Conservation (phyloP, 2,888 invertebrate species). For the Cheilosia vernalis region DNA sequence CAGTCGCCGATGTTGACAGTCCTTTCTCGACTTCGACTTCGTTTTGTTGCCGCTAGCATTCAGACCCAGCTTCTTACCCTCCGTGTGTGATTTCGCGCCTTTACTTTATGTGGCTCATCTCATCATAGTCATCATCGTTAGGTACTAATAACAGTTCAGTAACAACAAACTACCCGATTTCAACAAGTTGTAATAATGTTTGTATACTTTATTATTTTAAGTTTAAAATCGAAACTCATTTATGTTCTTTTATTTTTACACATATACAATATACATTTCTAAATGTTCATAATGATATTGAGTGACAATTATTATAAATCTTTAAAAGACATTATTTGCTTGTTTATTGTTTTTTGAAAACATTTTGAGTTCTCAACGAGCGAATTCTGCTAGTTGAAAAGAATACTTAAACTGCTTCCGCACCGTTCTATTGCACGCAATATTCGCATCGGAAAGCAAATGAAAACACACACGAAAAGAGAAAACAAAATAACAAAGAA, state of each 20-base stretch:
- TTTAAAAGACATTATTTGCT: slow-evolving; percentile 59
- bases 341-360: slow-evolving; percentile 38
- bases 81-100: too few relatives aligned
- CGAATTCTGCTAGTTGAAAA: slow-evolving; percentile 65
- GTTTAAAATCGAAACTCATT: slow-evolving; percentile 65
- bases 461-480: slow-evolving; percentile 58
- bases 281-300: slow-evolving; percentile 67
- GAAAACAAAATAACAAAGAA: slow-evolving; percentile 59
- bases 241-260: slow-evolving; percentile 51
- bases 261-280: slow-evolving; percentile 69
- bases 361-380: slow-evolving; percentile 63
- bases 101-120: too few relatives aligned
- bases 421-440: slow-evolving; percentile 63
- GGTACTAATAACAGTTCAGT: neutral
- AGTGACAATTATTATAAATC: slow-evolving; percentile 68
- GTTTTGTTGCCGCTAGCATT: too few relatives aligned
- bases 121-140: neutral
- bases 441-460: slow-evolving; percentile 55
- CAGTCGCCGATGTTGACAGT: neutral
- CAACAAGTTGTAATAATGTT: slow-evolving; percentile 69
- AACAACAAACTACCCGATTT: slow-evolving; percentile 25
- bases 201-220: slow-evolving; percentile 67
- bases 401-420: slow-evolving; percentile 65
- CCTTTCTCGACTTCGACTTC: too few relatives aligned
- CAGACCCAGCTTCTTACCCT: too few relatives aligned